Base-by-base conservation (phyloP, 2,113 vertebrate species). In the Collichthys lucidus region DNA sequence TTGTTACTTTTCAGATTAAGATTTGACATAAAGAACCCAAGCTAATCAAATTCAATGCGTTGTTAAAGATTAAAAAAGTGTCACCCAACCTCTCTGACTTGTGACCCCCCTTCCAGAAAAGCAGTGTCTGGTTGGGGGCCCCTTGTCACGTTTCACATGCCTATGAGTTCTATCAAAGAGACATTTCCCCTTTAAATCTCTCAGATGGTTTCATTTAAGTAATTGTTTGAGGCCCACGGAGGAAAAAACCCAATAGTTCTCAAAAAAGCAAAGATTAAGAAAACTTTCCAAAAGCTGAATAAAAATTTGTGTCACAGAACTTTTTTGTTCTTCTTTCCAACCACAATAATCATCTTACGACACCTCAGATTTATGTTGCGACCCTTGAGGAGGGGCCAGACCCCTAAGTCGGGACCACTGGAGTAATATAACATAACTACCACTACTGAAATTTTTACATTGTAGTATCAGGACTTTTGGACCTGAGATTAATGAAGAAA, bases 141-240 rank as follows among this genome's bases (percentile, higher is more conserved):
- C 15, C 14, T 68, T 53, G 66, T 68, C 35, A 42, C 11, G 16
- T 49, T 22, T 40, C 66, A 50, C 46, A 52, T 52, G 26, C 20
- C 24, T 24, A 55, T 55, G 29, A 56, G 49, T 56, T 70, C 8
- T 42, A 11, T 29, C 14, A 42, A 40, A 42, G 31, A 70, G 24
- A 72, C 16, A 15, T 3, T 60, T 44, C 20, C 15, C 52, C 35
- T 71, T 22, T 9, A 22, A 70, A 15, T 10, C 12, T 56, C 17
- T 22, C 56, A 78, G 20, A 57, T 60, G 44, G 44, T 65, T 65
- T 46, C 11, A 76, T 56, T 56, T 62, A 4, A 29, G 15, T 55
- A 42, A 53, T 4, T 22, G 60, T 20, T 64, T 67, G 26, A 59
- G 26, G 20, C 52, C 10, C 19, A 66, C 56, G 17, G 57, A 40